phyloP scores from a whole-genome alignment of 2,113 vertebrate species.

The Lepisosteus osseus region DNA sequence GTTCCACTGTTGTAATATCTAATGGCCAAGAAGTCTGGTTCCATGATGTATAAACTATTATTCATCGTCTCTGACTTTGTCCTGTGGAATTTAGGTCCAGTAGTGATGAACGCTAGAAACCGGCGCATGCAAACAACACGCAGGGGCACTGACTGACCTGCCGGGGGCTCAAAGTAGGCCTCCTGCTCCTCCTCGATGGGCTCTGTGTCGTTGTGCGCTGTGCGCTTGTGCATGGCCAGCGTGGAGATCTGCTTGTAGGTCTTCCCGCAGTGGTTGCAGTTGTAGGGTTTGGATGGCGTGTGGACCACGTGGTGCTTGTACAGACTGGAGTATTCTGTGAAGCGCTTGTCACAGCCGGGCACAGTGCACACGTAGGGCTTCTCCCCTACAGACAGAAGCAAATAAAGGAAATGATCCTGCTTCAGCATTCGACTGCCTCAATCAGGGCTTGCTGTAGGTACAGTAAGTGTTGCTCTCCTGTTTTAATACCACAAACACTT shows the following conservation, averaged over 20 bases:
- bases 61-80: too few species aligned
- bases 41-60: too few species aligned
- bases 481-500: too few species aligned
- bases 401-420: neutral
- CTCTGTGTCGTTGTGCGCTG: slow-evolving; percentile 93
- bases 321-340: slow-evolving; percentile 97
- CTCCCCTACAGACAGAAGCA: slow-evolving; percentile 71
- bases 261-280: slow-evolving; percentile 97
- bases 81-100: too few species aligned
- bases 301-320: slow-evolving; percentile 98
- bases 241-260: slow-evolving; percentile 98
- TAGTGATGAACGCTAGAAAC: too few species aligned
- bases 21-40: too few species aligned
- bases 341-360: slow-evolving; percentile 95
- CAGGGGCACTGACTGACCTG: slow-evolving; percentile 65
- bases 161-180: slow-evolving; percentile 89
- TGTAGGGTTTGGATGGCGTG: slow-evolving; percentile 97
- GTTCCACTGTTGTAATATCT: too few species aligned
- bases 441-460: too few species aligned
- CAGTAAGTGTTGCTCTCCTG: too few species aligned
- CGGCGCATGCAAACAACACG: too few species aligned
- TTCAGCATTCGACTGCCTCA: too few species aligned
- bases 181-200: slow-evolving; percentile 96
- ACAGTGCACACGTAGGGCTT: slow-evolving; percentile 98
- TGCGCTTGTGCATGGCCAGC: slow-evolving; percentile 96